Evolutionary conservation across 2,113 vertebrate genomes (phyloP).

Genomic region (Oryzias curvinotus): DNA sequence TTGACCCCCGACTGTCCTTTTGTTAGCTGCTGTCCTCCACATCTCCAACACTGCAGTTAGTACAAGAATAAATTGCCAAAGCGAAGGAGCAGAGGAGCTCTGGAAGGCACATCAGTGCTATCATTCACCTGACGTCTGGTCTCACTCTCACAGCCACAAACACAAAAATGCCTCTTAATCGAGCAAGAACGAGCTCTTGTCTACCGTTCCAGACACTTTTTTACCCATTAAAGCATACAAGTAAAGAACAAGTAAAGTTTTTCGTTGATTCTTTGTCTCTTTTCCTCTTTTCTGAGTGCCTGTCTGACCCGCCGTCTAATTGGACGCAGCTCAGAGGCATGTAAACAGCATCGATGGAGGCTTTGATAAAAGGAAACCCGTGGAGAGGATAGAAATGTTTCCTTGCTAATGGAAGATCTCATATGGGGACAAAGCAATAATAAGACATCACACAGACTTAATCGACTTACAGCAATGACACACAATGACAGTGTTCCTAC

Average conservation of each 20-base stretch:
- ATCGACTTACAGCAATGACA: constrained; percentile 50
- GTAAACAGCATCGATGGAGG: constrained; percentile 33
- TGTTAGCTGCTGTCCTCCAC: constrained; percentile 37
- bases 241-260: constrained; percentile 30
- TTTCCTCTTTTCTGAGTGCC: not conserved
- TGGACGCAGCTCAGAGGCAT: constrained; percentile 20
- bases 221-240: constrained; percentile 15
- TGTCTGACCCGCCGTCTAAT: constrained; percentile 30
- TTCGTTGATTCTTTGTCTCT: constrained; percentile 17
- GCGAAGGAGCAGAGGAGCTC: not conserved
- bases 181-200: too few species aligned
- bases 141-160: constrained; percentile 21
- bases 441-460: constrained; percentile 51
- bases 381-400: constrained; percentile 35
- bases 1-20: constrained; percentile 29
- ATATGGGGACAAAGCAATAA: constrained; percentile 51
- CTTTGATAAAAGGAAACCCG: constrained; percentile 48
- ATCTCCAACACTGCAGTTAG: constrained; percentile 33
- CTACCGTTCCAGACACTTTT: constrained; percentile 21
- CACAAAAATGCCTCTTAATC: constrained; percentile 31
- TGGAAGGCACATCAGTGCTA: constrained; percentile 31
- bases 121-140: constrained; percentile 29
- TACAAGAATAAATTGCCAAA: constrained; percentile 29
- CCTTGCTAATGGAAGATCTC: constrained; percentile 48
- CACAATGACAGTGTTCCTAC: constrained; percentile 37